Evolutionary conservation across 2,797 vertebrate species (phyloP).

Genomic region (Pangasius mekongensis): DNA sequence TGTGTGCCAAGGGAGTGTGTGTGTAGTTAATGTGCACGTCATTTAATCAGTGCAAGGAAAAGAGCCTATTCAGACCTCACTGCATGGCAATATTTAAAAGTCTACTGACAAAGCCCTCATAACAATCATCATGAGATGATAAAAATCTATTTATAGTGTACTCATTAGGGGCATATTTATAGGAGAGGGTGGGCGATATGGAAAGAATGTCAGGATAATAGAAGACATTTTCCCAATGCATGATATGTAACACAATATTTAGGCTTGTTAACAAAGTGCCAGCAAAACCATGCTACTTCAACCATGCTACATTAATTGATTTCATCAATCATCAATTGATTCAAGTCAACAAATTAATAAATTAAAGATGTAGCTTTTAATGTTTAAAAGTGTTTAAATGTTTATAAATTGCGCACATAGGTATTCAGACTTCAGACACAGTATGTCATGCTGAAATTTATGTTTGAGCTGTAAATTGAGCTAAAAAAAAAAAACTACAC

Average conservation of each 20-base stretch:
- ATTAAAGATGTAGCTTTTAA: not conserved
- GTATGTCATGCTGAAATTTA: not conserved
- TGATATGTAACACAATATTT: not conserved
- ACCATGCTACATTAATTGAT: not conserved
- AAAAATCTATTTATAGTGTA: not conserved
- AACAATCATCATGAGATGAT: not conserved
- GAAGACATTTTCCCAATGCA: not conserved
- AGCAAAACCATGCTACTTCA: not conserved
- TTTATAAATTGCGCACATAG: not conserved
- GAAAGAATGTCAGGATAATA: not conserved
- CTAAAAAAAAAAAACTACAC: not conserved
- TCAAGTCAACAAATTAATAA: not conserved
- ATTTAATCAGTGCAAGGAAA: conserved; percentile 35
- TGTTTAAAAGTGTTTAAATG: not conserved
- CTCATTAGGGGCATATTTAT: not conserved
- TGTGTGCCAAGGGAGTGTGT: not conserved
- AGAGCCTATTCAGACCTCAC: conserved; percentile 21
- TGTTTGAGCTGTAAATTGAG: not conserved
- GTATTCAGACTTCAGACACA: not conserved
- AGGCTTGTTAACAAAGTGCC: no score
- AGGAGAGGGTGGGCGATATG: not conserved
- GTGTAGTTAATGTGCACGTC: conserved; percentile 17
- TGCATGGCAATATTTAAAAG: conserved; percentile 1
- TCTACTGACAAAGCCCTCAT: not conserved
- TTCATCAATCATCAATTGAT: not conserved